Conservation (phyloP, 2,888 invertebrate species). For the Agrochola macilenta region DNA sequence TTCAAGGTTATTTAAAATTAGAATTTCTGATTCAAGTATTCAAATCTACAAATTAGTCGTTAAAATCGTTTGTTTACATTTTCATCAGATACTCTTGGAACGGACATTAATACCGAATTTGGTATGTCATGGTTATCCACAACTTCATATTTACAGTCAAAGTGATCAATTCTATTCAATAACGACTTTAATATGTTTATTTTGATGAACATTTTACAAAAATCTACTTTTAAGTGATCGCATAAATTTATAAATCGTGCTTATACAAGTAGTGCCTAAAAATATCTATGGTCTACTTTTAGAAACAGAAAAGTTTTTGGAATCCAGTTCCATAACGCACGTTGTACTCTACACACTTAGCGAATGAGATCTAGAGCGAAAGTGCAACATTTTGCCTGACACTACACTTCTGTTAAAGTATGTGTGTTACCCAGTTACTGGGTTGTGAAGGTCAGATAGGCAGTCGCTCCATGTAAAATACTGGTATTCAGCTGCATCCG, state of each 20-base stretch:
- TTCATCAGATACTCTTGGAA: background rate
- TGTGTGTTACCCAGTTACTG: no score
- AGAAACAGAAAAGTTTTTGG: no score
- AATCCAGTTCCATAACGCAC: no score
- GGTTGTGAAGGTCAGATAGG: no score
- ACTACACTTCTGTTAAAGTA: background rate
- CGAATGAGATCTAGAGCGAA: background rate
- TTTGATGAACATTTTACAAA: conserved; percentile 22
- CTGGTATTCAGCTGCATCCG: no score
- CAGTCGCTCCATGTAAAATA: no score
- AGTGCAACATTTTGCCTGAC: background rate
- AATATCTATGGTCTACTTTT: background rate
- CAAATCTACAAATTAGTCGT: background rate
- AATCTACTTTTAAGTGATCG: background rate
- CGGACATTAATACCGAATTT: background rate
- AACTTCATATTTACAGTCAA: background rate
- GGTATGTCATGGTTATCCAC: background rate
- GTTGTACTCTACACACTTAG: no score
- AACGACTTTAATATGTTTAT: background rate
- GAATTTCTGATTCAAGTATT: background rate
- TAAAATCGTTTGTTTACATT: background rate
- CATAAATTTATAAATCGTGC: conserved; percentile 28
- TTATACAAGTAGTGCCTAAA: conserved; percentile 8
- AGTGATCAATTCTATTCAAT: background rate
- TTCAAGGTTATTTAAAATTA: background rate